A percentile compares a stretch with the other conserved stretches of the same genome.
Evolutionary conservation across 2,888 invertebrate genomes (phyloP).

Genomic region (Troides oblongomaculatus): DNA sequence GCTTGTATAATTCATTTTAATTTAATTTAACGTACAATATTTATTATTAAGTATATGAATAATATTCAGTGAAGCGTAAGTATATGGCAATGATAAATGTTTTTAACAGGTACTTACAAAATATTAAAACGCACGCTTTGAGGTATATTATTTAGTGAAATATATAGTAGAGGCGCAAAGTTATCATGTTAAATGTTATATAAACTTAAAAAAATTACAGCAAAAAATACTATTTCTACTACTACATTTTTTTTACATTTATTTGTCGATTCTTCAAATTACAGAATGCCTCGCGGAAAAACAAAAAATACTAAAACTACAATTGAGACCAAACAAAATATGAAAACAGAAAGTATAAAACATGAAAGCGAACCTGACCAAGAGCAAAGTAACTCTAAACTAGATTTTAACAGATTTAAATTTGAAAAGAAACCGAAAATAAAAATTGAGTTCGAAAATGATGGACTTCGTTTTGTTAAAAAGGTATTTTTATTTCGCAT

Average conservation of each 20-base stretch:
- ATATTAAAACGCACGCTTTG: too few species aligned
- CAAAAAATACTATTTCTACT: neutral
- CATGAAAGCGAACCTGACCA: slow-evolving; percentile 33
- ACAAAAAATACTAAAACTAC: slow-evolving; percentile 33
- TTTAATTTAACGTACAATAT: too few species aligned
- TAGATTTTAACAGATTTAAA: slow-evolving; percentile 55
- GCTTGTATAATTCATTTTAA: too few species aligned
- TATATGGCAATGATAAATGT: too few species aligned
- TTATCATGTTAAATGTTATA: neutral
- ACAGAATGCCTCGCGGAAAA: slow-evolving; percentile 54
- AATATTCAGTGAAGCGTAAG: too few species aligned
- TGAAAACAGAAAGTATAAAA: slow-evolving; percentile 35
- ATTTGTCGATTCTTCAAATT: slow-evolving; percentile 3
- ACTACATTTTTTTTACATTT: neutral
- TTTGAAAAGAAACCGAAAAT: slow-evolving; percentile 64
- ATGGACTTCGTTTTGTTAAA: slow-evolving; percentile 32
- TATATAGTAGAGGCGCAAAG: neutral
- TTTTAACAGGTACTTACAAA: too few species aligned
- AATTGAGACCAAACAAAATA: slow-evolving; percentile 7
- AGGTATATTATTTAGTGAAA: neutral
- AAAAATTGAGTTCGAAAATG: slow-evolving; percentile 64
- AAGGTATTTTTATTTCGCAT: slow-evolving; percentile 23
- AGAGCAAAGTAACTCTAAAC: slow-evolving; percentile 28
- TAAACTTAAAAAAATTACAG: neutral
- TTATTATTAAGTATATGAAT: too few species aligned